Base-by-base conservation (phyloP, 2,113 vertebrate species). In the Columba livia region DNA sequence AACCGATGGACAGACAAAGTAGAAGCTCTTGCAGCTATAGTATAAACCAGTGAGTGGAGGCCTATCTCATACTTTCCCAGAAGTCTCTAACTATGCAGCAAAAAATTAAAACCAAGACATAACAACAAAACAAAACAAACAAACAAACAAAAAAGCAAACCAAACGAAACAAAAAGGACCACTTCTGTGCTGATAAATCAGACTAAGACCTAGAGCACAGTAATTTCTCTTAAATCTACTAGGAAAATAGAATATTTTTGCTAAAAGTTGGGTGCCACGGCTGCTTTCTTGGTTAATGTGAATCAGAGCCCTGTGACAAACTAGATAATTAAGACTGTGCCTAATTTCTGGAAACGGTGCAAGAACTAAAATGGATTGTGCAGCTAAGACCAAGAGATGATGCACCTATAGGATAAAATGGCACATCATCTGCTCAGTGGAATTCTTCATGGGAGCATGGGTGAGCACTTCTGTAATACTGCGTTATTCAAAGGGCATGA, bases 1-100 rank as follows among this genome's bases (percentile, higher is more conserved):
- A 77, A 36, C 1, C 3, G 3, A 11, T 7, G 16, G 21, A 25
- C 0, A 1, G 79, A 54, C 0, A 1, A 81, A 54, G 5, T 3
- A 47, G 44, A 47, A 47, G 44, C 18, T 47, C 18, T 47, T 66
- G 23, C 25, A 62, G 78, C 23, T 48, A 31, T 9, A 8, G 6
- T 8, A 67, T 25, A 31, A 88, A 5, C 8, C 0, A 0, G 3
- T 13, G 11, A 34, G 3, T 2, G 2, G 34, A 84, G 3, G 10
- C 10, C 24, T 57, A 28, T 25, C 21, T 54, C 4, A 2, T 34
- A 16, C 12, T 34, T 74, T 67, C 4, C 12, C 51, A 54, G 47
- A 83, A 90, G 32, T 34, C 17, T 77, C 15, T 3, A 86, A 56
- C 5, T 23, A 51, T 5, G 14, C 19, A 51, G 12, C 23, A 67